phyloP scores from a whole-genome alignment of 2,888 invertebrate species.

The Caenorhabditis plicata region DNA sequence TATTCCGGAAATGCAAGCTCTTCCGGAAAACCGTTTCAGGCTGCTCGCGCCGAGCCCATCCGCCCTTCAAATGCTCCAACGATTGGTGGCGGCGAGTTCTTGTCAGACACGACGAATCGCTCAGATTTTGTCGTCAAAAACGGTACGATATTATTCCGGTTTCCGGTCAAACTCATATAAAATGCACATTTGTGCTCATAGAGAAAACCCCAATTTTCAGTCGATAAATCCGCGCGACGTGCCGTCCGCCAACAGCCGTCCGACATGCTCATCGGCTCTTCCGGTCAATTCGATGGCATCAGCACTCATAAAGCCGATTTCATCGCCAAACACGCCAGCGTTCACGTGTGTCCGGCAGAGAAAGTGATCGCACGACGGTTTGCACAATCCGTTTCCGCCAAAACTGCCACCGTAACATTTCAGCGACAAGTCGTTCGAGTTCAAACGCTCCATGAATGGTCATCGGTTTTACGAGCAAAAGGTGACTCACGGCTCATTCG shows the following conservation, averaged over 20 bases:
- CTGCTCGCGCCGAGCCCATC: too few species aligned
- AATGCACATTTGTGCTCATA: neutral
- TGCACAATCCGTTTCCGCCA: neutral
- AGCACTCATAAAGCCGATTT: constrained; percentile 42
- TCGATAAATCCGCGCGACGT: constrained; percentile 13
- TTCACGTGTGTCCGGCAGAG: constrained; percentile 48
- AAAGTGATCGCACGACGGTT: constrained; percentile 44
- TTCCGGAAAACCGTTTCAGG: constrained; percentile 18
- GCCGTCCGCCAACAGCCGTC: constrained; percentile 7
- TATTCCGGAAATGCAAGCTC: too few species aligned
- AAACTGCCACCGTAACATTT: neutral
- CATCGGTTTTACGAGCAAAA: constrained; percentile 37
- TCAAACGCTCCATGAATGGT: constrained; percentile 29
- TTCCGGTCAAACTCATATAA: constrained; percentile 13
- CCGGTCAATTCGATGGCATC: constrained; percentile 38
- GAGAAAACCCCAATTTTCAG: neutral
- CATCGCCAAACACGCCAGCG: constrained; percentile 34
- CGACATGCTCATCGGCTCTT: constrained; percentile 20
- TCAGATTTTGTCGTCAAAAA: constrained; percentile 21
- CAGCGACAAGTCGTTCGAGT: constrained; percentile 40
- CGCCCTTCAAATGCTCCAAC: too few species aligned
- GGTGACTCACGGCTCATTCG: constrained; percentile 40
- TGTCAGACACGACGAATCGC: constrained; percentile 15
- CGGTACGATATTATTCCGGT: constrained; percentile 7
- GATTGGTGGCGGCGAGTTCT: constrained; percentile 21